Evolutionary conservation across 1,140 invertebrate species (phyloP).

Genomic region (Marisa cornuarietis): DNA sequence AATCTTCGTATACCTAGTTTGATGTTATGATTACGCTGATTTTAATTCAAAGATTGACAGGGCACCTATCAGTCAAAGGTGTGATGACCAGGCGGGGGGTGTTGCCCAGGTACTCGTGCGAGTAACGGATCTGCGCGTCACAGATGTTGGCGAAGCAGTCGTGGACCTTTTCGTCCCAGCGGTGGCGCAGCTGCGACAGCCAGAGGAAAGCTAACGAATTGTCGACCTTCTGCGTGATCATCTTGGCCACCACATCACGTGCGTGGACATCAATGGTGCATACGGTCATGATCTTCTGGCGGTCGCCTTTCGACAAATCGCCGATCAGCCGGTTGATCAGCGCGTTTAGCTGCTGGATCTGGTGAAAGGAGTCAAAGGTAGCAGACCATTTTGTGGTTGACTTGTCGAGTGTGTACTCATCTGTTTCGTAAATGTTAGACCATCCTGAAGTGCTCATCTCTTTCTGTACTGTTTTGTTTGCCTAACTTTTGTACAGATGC

Average conservation of each 20-base stretch:
- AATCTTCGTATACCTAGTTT: too few species aligned
- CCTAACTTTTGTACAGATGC: too few species aligned
- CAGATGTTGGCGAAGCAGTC: constrained; percentile 98
- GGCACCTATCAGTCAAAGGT: constrained; percentile 86
- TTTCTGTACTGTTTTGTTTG: too few species aligned
- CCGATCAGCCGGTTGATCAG: constrained; percentile 89
- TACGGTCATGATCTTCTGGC: constrained; percentile 98
- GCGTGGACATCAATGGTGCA: constrained; percentile 96
- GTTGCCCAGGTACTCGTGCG: constrained; percentile 95
- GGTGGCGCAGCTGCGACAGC: constrained; percentile 92
- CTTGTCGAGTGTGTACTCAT: too few species aligned
- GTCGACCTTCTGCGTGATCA: constrained; percentile 89
- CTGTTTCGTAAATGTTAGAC: too few species aligned
- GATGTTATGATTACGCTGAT: too few species aligned
- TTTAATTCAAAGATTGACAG: not conserved
- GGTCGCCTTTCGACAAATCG: constrained; percentile 85
- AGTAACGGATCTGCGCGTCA: constrained; percentile 89
- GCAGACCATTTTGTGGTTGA: not conserved
- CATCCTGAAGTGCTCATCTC: too few species aligned
- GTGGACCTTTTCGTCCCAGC: constrained; percentile 88
- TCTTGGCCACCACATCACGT: constrained; percentile 90
- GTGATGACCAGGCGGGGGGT: constrained; percentile 94
- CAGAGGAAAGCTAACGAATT: constrained; percentile 91
- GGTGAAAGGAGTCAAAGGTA: constrained; percentile 15
- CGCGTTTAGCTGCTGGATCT: constrained; percentile 88